Base-by-base conservation (phyloP, 2,888 invertebrate species). In the Cerastis leucographa region DNA sequence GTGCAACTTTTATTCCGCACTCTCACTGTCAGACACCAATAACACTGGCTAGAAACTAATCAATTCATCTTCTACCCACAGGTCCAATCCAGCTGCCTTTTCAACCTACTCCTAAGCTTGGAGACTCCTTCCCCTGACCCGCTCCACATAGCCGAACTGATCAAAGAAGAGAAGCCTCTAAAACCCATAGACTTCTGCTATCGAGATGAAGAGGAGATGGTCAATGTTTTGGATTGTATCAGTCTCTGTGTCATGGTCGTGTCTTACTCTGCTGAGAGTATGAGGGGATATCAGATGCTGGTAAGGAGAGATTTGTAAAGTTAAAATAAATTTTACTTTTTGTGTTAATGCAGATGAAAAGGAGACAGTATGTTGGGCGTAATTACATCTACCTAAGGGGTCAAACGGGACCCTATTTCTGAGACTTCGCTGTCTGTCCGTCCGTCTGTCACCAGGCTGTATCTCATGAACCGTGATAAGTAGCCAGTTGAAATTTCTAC, bases 171-270 rank as follows among this genome's bases (percentile, higher is more conserved):
- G 29, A 99, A 99, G 88, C 99, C 99, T 0, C 95, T 99, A 25
- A 98, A 99, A 93, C 99, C 99, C 0, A 98, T 99, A 72, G 99
- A 99, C 96, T 99, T 99, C 94, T 99, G 99, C 94, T 99, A 99
- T 93, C 98, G 99, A 87, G 99, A 99, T 92, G 99, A 99, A 92
- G 98, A 99, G 71, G 99, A 99, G 94, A 99, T 99, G 97, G 99
- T 99, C 72, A 99, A 99, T 17, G 98, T 99, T 12, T 96, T 99
- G 81, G 99, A 99, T 93, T 99, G 99, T 89, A 99, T 99, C 91
- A 99, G 99, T n/a, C 97, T 99, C 74, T 99, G 99, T 93, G 99
- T 99, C 0, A 99, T 99, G 98, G 99, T 99, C 0, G 99, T 99
- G 9, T 99, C 99, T 0, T 99, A 99, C 94, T 98, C 99, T 0